phyloP scores from a whole-genome alignment of 2,797 vertebrate genomes.

The Huso huso region DNA sequence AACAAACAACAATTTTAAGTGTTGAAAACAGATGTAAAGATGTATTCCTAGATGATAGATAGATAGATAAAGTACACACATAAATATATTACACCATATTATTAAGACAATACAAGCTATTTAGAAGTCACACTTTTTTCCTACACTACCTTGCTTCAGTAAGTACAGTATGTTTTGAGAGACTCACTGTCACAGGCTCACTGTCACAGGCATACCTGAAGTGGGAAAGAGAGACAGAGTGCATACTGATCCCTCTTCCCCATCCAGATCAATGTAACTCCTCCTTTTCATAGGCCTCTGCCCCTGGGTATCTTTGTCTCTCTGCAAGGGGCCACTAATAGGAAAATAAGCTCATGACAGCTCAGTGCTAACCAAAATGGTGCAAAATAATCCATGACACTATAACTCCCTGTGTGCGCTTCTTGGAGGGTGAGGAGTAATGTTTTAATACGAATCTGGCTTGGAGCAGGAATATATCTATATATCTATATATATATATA shows the following conservation, averaged over 20 bases:
- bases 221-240: neutral
- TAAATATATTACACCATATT: too few relatives aligned
- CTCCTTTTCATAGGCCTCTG: conserved; percentile 6
- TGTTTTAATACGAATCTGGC: conserved; percentile 51
- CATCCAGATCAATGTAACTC: neutral
- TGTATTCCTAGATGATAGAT: neutral
- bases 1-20: too few relatives aligned
- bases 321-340: conserved; percentile 57
- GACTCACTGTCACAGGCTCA: neutral
- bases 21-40: too few relatives aligned
- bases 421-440: conserved; percentile 41
- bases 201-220: neutral
- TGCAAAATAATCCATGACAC: conserved; percentile 66
- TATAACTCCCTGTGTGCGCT: conserved; percentile 59
- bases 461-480: conserved; percentile 16
- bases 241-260: neutral
- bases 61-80: too few relatives aligned
- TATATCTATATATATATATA: too few relatives aligned
- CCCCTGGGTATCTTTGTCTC: conserved; percentile 26
- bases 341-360: conserved; percentile 60
- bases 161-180: too few relatives aligned
- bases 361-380: conserved; percentile 58
- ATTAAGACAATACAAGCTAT: too few relatives aligned
- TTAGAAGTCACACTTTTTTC: too few relatives aligned
- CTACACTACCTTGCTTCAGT: too few relatives aligned